Evolutionary conservation across 2,888 invertebrate genomes (phyloP).

Genomic region (Sabellastarte sp.): DNA sequence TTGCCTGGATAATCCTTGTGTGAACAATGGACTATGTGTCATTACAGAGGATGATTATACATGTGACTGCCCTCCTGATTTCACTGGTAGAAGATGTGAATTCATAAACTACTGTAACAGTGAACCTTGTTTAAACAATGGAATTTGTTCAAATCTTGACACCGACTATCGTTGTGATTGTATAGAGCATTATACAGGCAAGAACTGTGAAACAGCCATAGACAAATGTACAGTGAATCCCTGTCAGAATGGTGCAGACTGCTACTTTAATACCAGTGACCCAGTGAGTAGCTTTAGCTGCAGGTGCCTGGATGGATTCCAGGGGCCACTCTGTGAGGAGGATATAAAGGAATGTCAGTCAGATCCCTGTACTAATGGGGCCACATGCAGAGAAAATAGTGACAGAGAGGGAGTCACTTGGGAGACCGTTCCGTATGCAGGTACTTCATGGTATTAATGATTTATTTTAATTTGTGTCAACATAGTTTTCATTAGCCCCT

Average conservation of each 20-base stretch:
- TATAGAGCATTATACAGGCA: conserved; percentile 35
- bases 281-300: conserved; percentile 13
- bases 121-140: conserved; percentile 14
- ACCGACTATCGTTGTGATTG: conserved; percentile 16
- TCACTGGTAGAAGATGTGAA: conserved; percentile 34
- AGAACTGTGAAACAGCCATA: conserved; percentile 37
- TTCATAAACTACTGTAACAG: conserved; percentile 28
- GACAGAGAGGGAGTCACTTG: too few species aligned
- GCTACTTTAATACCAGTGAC: conserved; percentile 18
- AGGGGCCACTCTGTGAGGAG: conserved; percentile 34
- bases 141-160: conserved; percentile 22
- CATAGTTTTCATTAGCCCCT: too few species aligned
- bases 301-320: conserved; percentile 28
- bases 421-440: too few species aligned
- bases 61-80: conserved; percentile 28
- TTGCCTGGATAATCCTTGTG: conserved; percentile 38
- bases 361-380: conserved; percentile 65
- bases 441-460: too few species aligned
- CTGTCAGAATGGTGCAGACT: conserved; percentile 23
- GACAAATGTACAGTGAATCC: conserved; percentile 18
- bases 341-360: conserved; percentile 88
- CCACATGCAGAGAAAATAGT: conserved; percentile 5
- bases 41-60: conserved; percentile 27
- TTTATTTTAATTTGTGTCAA: too few species aligned
- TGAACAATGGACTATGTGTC: conserved; percentile 40